Conservation (phyloP, 2,888 invertebrate species). For the Lampropteryx suffumata region DNA sequence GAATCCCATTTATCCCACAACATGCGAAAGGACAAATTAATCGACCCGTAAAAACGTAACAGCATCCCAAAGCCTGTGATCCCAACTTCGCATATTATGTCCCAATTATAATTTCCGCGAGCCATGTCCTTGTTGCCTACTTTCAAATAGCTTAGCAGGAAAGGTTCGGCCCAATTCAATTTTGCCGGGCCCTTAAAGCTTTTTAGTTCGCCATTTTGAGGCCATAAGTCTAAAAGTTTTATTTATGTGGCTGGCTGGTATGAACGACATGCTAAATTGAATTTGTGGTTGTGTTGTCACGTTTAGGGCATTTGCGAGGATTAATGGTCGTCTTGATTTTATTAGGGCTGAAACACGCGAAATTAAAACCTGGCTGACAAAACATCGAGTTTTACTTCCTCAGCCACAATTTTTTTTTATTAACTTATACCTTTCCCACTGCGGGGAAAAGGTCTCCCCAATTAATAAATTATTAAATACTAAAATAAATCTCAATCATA, state of each 20-base stretch:
- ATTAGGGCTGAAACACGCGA: constrained; percentile 10
- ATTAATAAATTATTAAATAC: no score
- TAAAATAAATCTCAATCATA: no score
- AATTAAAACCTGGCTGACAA: neutral
- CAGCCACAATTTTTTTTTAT: no score
- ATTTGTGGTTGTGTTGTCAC: constrained; percentile 27
- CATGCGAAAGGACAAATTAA: constrained; percentile 42
- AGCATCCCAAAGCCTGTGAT: constrained; percentile 50
- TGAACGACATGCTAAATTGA: constrained; percentile 29
- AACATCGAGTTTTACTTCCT: neutral
- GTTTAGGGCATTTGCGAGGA: constrained; percentile 15
- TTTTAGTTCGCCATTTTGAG: constrained; percentile 64
- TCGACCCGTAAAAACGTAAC: constrained; percentile 50
- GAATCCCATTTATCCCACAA: constrained; percentile 13
- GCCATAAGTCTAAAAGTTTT: constrained; percentile 56
- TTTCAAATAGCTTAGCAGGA: constrained; percentile 74
- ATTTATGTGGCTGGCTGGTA: constrained; percentile 42
- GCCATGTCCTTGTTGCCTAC: constrained; percentile 63
- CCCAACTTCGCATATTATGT: constrained; percentile 67
- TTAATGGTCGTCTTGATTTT: constrained; percentile 23
- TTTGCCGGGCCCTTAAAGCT: constrained; percentile 64
- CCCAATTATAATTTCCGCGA: constrained; percentile 72
- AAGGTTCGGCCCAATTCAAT: constrained; percentile 71
- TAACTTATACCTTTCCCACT: no score
- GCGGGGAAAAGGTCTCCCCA: no score